Percentiles rank a stretch among this genome's conserved stretches.
These are phyloP conservation scores for Drosophila arizonae DNA, from an alignment of 1,140 invertebrate genomes.

Conservation along the genomic window DNA sequence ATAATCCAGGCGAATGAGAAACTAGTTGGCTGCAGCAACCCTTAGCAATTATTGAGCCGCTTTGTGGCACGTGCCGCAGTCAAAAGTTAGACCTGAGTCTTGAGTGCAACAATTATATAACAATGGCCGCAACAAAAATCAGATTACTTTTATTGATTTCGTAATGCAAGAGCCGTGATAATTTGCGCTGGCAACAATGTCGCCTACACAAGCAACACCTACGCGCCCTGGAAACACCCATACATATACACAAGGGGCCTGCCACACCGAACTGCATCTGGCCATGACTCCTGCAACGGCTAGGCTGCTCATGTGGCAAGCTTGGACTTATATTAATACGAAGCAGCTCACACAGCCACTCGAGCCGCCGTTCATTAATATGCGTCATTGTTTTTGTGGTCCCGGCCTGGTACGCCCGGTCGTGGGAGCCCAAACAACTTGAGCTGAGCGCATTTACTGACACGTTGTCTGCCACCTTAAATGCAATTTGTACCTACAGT, in stretches of 20 bases:
- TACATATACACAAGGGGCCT: not conserved
- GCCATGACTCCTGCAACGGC: conserved; percentile 20
- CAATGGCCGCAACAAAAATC: conserved; percentile 17
- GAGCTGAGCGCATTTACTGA: conserved; percentile 23
- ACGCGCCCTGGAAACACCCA: not conserved
- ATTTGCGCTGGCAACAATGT: conserved; percentile 16
- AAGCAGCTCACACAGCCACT: conserved; percentile 25
- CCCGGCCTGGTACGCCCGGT: conserved; percentile 9
- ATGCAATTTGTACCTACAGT: conserved; percentile 33
- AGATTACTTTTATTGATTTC: conserved; percentile 38
- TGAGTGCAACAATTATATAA: conserved; percentile 60
- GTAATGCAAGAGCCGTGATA: conserved; percentile 14
- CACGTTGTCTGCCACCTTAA: conserved; percentile 30
- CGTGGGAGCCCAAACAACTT: conserved; percentile 58
- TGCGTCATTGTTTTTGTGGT: conserved; percentile 48
- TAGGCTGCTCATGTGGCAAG: conserved; percentile 57
- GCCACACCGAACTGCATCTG: not conserved
- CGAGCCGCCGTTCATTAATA: conserved; percentile 59
- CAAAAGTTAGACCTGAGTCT: conserved; percentile 57
- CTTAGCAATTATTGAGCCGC: conserved; percentile 45
- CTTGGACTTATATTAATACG: conserved; percentile 46
- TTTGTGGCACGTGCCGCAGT: conserved; percentile 54
- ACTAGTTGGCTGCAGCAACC: conserved; percentile 24
- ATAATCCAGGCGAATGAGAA: conserved; percentile 33
- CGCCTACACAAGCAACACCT: conserved; percentile 25